Evolutionary conservation across 2,113 vertebrate species (phyloP).

Genomic region (Cercocebus atys): DNA sequence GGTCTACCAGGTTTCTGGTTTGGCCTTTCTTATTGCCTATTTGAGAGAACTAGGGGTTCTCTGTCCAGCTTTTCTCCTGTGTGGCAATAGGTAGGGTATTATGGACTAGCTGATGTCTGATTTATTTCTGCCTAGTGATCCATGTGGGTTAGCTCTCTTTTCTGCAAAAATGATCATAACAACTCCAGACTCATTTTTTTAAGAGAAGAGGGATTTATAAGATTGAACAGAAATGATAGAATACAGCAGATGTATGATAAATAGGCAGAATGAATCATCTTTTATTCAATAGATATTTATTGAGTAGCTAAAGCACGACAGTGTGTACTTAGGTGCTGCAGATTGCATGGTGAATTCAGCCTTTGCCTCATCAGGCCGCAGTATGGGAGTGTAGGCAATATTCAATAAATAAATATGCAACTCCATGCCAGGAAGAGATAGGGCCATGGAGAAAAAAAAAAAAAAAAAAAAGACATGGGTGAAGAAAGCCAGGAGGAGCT

Average conservation of each 20-base stretch:
- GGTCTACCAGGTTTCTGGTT: no score
- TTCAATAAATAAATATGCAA: background rate
- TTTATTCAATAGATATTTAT: background rate
- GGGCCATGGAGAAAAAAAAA: background rate
- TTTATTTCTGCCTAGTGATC: background rate
- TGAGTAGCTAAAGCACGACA: background rate
- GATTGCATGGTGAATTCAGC: background rate
- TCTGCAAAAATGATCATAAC: background rate
- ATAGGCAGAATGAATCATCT: conserved; percentile 15
- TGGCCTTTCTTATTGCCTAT: background rate
- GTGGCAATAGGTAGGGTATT: background rate
- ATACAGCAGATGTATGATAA: background rate
- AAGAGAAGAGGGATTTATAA: background rate
- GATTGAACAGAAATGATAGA: background rate
- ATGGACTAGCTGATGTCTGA: background rate
- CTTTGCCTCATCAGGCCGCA: background rate
- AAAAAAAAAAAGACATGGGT: background rate
- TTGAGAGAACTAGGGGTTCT: background rate
- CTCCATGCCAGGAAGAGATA: background rate
- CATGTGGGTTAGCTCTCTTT: background rate
- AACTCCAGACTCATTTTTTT: background rate
- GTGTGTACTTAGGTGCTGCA: background rate
- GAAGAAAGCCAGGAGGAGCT: background rate
- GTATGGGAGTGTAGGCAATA: no score
- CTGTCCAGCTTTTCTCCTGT: background rate